These are phyloP conservation scores for Drosophila arawakana DNA, from an alignment of 1,140 invertebrate species.

Conservation along the genomic window DNA sequence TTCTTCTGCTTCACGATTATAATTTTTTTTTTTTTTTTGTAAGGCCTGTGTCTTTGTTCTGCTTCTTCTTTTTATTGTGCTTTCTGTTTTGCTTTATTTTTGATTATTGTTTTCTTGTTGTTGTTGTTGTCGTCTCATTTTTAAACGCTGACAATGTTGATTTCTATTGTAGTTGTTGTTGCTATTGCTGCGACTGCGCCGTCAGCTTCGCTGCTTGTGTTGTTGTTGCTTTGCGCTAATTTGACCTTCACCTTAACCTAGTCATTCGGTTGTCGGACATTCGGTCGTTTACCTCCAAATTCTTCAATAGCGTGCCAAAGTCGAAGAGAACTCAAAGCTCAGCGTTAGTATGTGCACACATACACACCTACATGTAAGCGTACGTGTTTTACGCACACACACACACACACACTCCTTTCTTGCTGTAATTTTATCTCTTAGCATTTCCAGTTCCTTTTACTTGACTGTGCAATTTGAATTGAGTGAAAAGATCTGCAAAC, in stretches of 20 bases:
- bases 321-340: slow-evolving; percentile 41
- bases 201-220: slow-evolving; percentile 46
- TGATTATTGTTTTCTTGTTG: slow-evolving; percentile 19
- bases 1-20: slow-evolving; percentile 17
- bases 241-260: slow-evolving; percentile 85
- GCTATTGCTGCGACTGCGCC: slow-evolving; percentile 60
- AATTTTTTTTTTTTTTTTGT: not conserved
- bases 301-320: slow-evolving; percentile 55
- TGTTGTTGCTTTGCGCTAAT: slow-evolving; percentile 70
- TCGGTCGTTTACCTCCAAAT: slow-evolving; percentile 81
- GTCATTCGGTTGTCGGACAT: slow-evolving; percentile 82
- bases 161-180: slow-evolving; percentile 79
- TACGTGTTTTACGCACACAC: not conserved
- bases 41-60: slow-evolving; percentile 22
- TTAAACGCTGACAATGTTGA: slow-evolving; percentile 70
- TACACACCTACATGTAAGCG: not conserved
- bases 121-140: slow-evolving; percentile 15
- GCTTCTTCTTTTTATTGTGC: slow-evolving; percentile 14
- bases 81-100: slow-evolving; percentile 26
- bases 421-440: no score
- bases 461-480: no score
- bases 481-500: not conserved
- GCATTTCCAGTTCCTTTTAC: no score
- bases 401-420: not conserved
- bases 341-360: slow-evolving; percentile 19